phyloP scores from a whole-genome alignment of 2,797 vertebrate species.

The Zenarchopterus dispar region DNA sequence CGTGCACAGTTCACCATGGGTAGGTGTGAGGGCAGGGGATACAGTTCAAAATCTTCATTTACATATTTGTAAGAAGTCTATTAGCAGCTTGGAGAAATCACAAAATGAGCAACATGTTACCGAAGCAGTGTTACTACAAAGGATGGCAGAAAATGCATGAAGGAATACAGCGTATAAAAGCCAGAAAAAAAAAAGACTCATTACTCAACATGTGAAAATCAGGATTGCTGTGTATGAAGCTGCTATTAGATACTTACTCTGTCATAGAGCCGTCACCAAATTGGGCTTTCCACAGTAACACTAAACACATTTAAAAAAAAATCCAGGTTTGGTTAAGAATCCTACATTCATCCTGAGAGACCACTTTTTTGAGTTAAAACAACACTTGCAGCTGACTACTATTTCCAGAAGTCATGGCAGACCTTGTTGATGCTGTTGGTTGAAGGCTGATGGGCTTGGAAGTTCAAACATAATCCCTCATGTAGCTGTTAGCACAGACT shows the following conservation, averaged over 20 bases:
- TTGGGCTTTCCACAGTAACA: conserved; percentile 48
- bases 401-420: conserved; percentile 15
- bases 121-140: conserved; percentile 56
- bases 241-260: conserved; percentile 77
- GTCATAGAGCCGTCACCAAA: conserved; percentile 37
- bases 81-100: conserved; percentile 79
- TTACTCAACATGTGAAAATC: neutral
- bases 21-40: conserved; percentile 24
- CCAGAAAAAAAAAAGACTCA: no score
- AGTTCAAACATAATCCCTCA: neutral
- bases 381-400: conserved; percentile 13
- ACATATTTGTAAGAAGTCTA: conserved; percentile 75
- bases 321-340: conserved; percentile 58
- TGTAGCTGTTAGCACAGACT: no score
- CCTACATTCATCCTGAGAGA: conserved; percentile 79
- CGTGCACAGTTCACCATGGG: conserved; percentile 61
- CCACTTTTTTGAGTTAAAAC: conserved; percentile 42
- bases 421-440: conserved; percentile 33
- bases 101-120: conserved; percentile 57
- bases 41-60: conserved; percentile 69
- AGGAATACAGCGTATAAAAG: conserved; percentile 3
- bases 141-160: conserved; percentile 35
- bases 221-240: conserved; percentile 44
- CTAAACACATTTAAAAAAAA: conserved; percentile 41
- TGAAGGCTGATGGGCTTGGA: conserved; percentile 23